Percentiles rank a stretch among this genome's conserved stretches.
Conservation (phyloP, 1,140 invertebrate genomes). For the Saccostrea cuccullata region DNA sequence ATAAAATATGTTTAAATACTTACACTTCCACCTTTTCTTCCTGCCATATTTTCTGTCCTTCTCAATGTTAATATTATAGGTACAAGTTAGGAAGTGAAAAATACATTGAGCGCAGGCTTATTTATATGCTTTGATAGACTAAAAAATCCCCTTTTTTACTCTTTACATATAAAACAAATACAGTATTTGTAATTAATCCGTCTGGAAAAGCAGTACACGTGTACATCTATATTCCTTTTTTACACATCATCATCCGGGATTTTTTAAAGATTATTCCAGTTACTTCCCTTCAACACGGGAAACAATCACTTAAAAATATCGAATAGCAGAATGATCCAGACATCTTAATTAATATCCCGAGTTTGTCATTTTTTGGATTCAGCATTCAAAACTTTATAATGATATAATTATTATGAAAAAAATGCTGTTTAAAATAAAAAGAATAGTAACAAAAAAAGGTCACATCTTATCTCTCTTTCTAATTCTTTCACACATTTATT, state of each 20-base stretch:
- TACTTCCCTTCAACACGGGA: constrained; percentile 10
- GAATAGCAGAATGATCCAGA: constrained; percentile 11
- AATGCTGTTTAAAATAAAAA: constrained; percentile 8
- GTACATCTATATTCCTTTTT: constrained; percentile 22
- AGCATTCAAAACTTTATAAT: constrained; percentile 4
- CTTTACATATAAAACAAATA: background rate
- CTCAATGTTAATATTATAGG: background rate
- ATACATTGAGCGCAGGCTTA: constrained; percentile 11
- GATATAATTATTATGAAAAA: background rate
- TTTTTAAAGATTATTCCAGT: constrained; percentile 10
- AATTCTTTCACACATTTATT: background rate
- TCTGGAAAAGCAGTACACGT: constrained; percentile 15
- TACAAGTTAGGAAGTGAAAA: constrained; percentile 15
- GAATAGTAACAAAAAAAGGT: constrained; percentile 3
- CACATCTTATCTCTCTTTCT: constrained; percentile 7
- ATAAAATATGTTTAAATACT: background rate
- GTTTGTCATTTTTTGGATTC: constrained; percentile 4
- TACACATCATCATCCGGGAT: constrained; percentile 15
- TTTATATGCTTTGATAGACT: constrained; percentile 13
- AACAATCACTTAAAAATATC: constrained; percentile 6
- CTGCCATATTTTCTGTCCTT: background rate
- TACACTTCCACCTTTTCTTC: constrained; percentile 16
- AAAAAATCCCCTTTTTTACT: background rate
- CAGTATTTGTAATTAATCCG: constrained; percentile 4
- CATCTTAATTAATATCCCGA: constrained; percentile 17